phyloP scores from a whole-genome alignment of 2,797 vertebrate genomes.

The Platyrinchus mystaceus region DNA sequence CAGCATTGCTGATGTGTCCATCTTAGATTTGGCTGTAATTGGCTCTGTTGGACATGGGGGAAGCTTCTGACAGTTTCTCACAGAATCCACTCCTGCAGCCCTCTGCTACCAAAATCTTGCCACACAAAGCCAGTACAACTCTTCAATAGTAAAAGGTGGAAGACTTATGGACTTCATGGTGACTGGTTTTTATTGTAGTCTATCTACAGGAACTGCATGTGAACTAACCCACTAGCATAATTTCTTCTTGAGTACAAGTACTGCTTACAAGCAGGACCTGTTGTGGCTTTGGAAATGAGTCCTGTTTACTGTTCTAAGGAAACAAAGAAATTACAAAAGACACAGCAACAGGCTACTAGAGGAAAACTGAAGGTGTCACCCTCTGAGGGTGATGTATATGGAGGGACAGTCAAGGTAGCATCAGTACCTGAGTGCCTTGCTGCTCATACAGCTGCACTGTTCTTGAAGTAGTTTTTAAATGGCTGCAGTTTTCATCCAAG shows the following conservation, averaged over 20 bases:
- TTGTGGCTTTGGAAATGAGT: background rate
- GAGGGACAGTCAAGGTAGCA: background rate
- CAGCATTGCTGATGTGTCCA: accelerated
- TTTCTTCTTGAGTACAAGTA: background rate
- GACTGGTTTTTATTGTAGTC: background rate
- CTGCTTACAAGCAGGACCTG: background rate
- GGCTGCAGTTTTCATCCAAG: background rate
- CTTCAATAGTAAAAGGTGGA: background rate
- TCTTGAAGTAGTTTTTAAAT: background rate
- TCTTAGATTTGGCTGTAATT: background rate
- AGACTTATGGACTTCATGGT: background rate
- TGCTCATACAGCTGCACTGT: background rate
- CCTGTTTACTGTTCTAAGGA: background rate
- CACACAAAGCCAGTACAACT: background rate
- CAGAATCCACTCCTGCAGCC: background rate
- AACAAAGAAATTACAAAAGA: background rate
- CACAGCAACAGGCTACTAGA: background rate
- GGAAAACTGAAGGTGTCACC: background rate
- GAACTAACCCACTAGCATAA: background rate
- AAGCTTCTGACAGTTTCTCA: background rate
- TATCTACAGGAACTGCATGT: background rate
- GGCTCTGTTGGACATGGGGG: background rate
- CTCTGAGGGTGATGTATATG: background rate
- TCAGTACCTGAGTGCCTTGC: background rate
- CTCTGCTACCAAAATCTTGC: background rate